Evolutionary conservation across 2,888 invertebrate genomes (phyloP), one percentile per base, ranked within the genome.

Genomic region (Mayetiola destructor): DNA sequence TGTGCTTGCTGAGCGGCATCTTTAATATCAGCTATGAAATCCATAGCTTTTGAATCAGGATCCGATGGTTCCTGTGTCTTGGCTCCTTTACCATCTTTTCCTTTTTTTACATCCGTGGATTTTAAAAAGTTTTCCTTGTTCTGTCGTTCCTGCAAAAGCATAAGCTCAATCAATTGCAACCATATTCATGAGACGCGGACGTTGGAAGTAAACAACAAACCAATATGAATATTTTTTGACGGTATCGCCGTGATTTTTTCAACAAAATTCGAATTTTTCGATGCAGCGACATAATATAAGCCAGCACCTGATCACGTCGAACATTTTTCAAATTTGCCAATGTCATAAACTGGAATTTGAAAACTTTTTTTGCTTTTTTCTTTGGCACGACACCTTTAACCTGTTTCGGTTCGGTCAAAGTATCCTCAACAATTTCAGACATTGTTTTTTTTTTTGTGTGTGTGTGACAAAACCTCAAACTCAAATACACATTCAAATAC

Each of bases 1-100:
- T 85, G 70, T 4, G 84, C 86, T 67, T 77, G 78, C 68, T 86
- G 83, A 0, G 88, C 88, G 3, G 79, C 85, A 68, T 85, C 65
- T 54, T 81, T 84, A 55, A 89, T 87, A 71, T 88, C 85, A 39
- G 87, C 85, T 6, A 56, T 39, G 14, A 56, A 56, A 42, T 27
- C 32, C 2, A 12, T 30, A 21, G 40, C n/a, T 16, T 39, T 40
- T 56, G 52, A 3, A 29, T 55, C 16, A 56, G 48, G 16, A 36
- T 42, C n/a, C 56, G 10, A 18, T 21, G 10, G 23, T 32, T 42
- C 23, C 9, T 29, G 4, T 16, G 27, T 30, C 12, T 20, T 12
- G 32, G 5, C n/a, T 10, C 30, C 29, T 32, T 30, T 53, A 27
- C 16, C 40, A 20, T 53, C 30, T 3, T 20, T 2, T 20, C 30